These are phyloP conservation scores for Hydrozoanthus tunicans DNA, from an alignment of 64 coral and sea anemone genomes.

Conservation along the genomic window DNA sequence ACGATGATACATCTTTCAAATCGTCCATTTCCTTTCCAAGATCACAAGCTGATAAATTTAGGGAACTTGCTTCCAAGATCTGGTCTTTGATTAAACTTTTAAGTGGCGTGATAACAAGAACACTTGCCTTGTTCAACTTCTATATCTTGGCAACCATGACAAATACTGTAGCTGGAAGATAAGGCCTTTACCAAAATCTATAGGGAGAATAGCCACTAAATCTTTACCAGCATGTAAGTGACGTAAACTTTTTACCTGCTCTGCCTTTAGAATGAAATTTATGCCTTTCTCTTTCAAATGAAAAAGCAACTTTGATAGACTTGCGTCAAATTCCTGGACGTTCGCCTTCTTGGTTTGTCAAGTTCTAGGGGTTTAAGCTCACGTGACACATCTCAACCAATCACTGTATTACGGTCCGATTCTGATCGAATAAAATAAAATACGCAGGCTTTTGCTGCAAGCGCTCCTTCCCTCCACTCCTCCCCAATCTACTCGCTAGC, in stretches of 20 bases:
- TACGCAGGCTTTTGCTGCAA: too few relatives aligned
- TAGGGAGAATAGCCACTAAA: slow-evolving; percentile 41
- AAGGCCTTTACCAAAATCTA: slow-evolving; percentile 31
- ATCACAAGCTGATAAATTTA: slow-evolving; percentile 9
- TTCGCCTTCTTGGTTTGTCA: background rate
- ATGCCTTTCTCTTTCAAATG: background rate
- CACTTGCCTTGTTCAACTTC: background rate
- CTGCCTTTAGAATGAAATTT: background rate
- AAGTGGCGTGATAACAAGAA: slow-evolving; percentile 29
- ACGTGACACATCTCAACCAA: slow-evolving; percentile 3
- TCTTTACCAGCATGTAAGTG: background rate
- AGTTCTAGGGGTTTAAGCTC: background rate
- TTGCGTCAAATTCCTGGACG: too few relatives aligned
- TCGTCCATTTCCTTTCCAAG: background rate
- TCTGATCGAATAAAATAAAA: background rate
- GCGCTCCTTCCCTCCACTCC: background rate
- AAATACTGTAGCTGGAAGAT: slow-evolving; percentile 10
- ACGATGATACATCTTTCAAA: background rate
- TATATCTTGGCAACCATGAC: background rate
- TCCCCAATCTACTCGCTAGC: background rate
- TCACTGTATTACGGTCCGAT: background rate
- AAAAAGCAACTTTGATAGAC: background rate
- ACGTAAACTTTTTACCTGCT: background rate
- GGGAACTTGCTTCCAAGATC: background rate
- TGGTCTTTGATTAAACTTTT: slow-evolving; percentile 35